A percentile compares a stretch with the other conserved stretches of the same genome.
phyloP scores from a whole-genome alignment of 1,140 invertebrate genomes.

The Charaxes varanes region DNA sequence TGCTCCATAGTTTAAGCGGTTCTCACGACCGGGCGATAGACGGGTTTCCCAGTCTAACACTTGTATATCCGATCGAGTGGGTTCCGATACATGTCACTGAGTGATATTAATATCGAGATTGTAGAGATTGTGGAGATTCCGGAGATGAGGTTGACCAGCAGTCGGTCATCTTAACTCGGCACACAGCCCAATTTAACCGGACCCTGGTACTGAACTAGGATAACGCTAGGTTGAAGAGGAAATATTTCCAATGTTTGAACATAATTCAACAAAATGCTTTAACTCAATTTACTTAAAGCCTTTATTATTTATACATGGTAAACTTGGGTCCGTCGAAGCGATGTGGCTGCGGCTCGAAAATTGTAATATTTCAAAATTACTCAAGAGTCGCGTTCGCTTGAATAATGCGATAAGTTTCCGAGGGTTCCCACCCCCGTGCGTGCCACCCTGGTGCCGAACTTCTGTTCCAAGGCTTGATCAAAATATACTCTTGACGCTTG shows the following conservation, averaged over 20 bases:
- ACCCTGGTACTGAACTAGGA: too few species aligned
- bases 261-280: neutral
- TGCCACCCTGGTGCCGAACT: slow-evolving; percentile 62
- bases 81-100: too few species aligned
- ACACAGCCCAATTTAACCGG: too few species aligned
- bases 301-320: slow-evolving; percentile 19
- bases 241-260: neutral
- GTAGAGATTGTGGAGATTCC: too few species aligned
- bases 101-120: too few species aligned
- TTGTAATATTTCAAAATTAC: slow-evolving; percentile 75
- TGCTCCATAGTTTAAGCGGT: too few species aligned
- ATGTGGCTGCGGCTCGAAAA: slow-evolving; percentile 53
- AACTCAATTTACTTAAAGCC: slow-evolving; percentile 1
- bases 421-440: slow-evolving; percentile 49
- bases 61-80: too few species aligned
- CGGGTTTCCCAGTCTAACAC: too few species aligned
- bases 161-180: too few species aligned
- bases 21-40: too few species aligned
- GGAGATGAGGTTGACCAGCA: too few species aligned
- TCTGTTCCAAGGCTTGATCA: slow-evolving; percentile 56
- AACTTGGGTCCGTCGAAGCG: slow-evolving; percentile 39
- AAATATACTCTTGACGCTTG: slow-evolving; percentile 44
- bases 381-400: slow-evolving; percentile 69
- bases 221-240: too few species aligned
- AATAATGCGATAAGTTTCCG: slow-evolving; percentile 69